These are phyloP conservation scores for Dastarcus helophoroides DNA, from an alignment of 2,888 invertebrate genomes.

Conservation along the genomic window DNA sequence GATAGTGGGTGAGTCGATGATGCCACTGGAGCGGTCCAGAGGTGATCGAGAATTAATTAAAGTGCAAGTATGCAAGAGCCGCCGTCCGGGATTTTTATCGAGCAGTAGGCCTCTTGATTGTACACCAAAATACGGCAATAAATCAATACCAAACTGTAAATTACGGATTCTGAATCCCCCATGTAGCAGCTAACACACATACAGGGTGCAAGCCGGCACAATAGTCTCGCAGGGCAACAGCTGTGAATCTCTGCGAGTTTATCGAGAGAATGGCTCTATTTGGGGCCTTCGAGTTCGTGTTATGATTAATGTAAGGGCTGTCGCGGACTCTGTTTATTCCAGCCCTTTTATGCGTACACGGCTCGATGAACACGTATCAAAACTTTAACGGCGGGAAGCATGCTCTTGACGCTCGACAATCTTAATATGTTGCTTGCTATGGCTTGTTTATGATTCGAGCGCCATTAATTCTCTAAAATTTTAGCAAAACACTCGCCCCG, in stretches of 20 bases:
- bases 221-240: slow-evolving; percentile 18
- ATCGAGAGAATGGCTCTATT: slow-evolving; percentile 29
- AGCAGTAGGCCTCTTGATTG: too few species aligned
- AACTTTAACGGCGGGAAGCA: slow-evolving; percentile 33
- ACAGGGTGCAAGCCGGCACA: slow-evolving; percentile 8
- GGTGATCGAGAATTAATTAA: too few species aligned
- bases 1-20: too few species aligned
- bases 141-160: slow-evolving; percentile 12
- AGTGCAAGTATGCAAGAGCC: too few species aligned
- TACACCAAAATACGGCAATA: slow-evolving; percentile 12
- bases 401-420: too few species aligned
- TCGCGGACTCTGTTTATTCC: slow-evolving; percentile 32
- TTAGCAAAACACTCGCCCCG: too few species aligned
- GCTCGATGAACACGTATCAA: slow-evolving; percentile 38
- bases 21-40: too few species aligned
- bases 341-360: slow-evolving; percentile 35
- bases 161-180: slow-evolving; percentile 13
- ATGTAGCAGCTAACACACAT: slow-evolving; percentile 6
- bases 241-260: slow-evolving; percentile 20
- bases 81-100: too few species aligned
- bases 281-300: slow-evolving; percentile 27
- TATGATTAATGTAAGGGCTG: slow-evolving; percentile 35
- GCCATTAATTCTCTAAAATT: too few species aligned
- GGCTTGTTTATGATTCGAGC: too few species aligned
- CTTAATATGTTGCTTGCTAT: too few species aligned